Conservation (phyloP, 1,140 invertebrate species). For the Steinernema feltiae region DNA sequence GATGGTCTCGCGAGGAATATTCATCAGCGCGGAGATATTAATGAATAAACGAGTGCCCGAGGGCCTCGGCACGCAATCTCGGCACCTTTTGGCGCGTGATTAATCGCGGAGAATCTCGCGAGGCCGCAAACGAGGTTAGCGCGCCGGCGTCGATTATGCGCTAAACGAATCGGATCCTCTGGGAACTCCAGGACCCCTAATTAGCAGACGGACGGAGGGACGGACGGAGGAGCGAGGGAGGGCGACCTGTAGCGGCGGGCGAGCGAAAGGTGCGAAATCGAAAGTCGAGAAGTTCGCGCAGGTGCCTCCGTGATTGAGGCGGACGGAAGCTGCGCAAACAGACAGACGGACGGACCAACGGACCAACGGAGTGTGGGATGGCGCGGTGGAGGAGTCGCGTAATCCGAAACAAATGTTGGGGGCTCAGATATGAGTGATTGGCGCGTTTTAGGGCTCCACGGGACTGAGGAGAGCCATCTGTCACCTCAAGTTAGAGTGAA, state of each 20-base stretch:
- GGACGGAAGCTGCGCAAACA: slow-evolving; percentile 5
- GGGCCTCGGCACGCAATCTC: background rate
- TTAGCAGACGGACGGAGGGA: background rate
- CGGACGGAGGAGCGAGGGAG: too few relatives aligned
- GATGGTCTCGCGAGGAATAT: background rate
- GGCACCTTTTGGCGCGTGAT: background rate
- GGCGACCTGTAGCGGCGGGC: background rate
- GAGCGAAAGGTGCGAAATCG: background rate
- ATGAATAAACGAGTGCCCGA: background rate
- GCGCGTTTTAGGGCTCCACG: background rate
- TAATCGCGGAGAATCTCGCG: background rate
- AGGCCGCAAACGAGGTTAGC: background rate
- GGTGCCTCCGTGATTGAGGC: background rate
- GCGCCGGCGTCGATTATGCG: background rate
- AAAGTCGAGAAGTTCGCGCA: slow-evolving; percentile 16
- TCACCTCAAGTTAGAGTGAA: background rate
- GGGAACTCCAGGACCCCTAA: background rate
- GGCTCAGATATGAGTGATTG: background rate
- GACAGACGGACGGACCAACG: background rate
- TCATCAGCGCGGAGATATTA: slow-evolving; percentile 11
- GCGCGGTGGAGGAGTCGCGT: background rate
- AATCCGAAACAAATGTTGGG: background rate
- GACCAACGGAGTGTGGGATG: background rate
- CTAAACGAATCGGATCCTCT: background rate
- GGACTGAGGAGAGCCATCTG: background rate